Base-by-base conservation (phyloP, 2,888 invertebrate genomes). In the Trachelus troglodyta region DNA sequence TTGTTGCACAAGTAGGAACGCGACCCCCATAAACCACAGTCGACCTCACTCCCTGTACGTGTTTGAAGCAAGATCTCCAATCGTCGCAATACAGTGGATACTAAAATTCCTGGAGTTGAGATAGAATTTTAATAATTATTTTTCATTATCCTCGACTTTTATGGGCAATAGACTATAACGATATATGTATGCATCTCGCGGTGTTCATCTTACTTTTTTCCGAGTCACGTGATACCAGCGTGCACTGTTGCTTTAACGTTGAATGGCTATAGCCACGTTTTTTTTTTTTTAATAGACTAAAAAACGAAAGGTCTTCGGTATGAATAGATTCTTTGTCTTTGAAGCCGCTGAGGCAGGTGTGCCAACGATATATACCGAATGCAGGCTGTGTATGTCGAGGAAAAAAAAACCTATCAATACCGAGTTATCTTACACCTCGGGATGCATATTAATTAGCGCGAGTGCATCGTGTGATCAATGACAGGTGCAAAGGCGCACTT, bases 21-120 rank as follows among this genome's bases (percentile, higher is more conserved):
- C 82, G 82, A 83, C 84, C 85, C 85, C 84, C 83, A 83, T 85
- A 85, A 86, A 86, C 78, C 83, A 85, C 79, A 81, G 82, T 81
- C 81, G 84, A 85, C 85, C 85, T 83, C 83, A 80, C 80, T 82
- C 80, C 82, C 82, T 83, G 79, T 78, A 73, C 34, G 75, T 73
- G 76, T 75, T 75, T 69, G 31, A 76, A 69, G 74, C 33, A 73
- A 76, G n/a, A 40, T 74, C 31, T 33, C n/a, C 33, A 76, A 77
- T 40, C 9, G 9, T 56, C 56, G 15, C 6, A 56, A 23, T 6
- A 6, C 23, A 56, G 23, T 23, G 23, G 23, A 56, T 56, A 56
- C 9, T 56, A 23, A 56, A 23, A 23, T 23, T 23, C 23, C 23
- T 2, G 9, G 56, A 23, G 23, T 56, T 23, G 2, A 56, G 9